These are phyloP conservation scores for Cettia cetti DNA, from an alignment of 2,113 vertebrate genomes.

Conservation along the genomic window DNA sequence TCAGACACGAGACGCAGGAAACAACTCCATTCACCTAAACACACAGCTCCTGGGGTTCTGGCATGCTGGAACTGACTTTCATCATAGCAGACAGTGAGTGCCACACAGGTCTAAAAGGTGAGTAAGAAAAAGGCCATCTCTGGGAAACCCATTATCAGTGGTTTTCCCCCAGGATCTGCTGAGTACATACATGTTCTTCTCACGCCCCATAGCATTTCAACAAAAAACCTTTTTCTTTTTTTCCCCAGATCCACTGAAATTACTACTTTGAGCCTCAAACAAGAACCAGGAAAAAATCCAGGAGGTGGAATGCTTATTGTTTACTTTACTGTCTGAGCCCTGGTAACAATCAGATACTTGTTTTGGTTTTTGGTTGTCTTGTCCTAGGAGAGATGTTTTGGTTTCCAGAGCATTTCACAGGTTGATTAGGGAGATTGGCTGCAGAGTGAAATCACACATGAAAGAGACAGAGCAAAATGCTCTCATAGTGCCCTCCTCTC, in stretches of 20 bases:
- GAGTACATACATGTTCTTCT: background rate
- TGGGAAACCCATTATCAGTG: background rate
- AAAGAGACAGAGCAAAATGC: background rate
- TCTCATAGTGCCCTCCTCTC: background rate
- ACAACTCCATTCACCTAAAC: background rate
- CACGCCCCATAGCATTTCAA: background rate
- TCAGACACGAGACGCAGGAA: background rate
- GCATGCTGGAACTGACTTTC: slow-evolving; percentile 11
- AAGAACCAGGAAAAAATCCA: background rate
- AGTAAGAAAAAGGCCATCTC: background rate
- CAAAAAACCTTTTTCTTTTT: background rate
- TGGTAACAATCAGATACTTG: background rate
- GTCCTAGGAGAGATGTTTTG: background rate
- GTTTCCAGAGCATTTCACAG: background rate
- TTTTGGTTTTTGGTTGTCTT: background rate
- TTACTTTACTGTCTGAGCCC: background rate
- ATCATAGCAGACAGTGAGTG: background rate
- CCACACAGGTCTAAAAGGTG: background rate
- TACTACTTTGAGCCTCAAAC: background rate
- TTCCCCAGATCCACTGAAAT: background rate
- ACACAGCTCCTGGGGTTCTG: background rate
- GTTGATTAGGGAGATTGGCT: background rate
- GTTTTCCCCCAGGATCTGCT: background rate
- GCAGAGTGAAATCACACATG: background rate
- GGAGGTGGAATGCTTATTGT: background rate